Percentiles rank a stretch among this genome's conserved stretches.
phyloP scores from a whole-genome alignment of 2,797 vertebrate genomes.

The Peromyscus nudipes region DNA sequence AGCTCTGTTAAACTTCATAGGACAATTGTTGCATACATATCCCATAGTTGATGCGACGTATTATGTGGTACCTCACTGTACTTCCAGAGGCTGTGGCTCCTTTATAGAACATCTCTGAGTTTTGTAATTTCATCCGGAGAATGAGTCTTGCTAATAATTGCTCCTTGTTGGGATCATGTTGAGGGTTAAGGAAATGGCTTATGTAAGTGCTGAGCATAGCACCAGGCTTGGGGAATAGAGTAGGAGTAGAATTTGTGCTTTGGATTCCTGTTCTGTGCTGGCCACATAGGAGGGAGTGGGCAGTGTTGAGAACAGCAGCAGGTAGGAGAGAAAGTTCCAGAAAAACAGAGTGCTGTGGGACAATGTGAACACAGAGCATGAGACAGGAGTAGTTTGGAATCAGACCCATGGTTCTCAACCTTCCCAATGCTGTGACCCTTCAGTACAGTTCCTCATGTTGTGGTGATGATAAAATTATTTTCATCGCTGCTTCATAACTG shows the following conservation, averaged over 20 bases:
- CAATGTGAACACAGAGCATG: background rate
- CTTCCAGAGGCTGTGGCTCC: background rate
- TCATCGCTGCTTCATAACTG: background rate
- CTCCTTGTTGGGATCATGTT: background rate
- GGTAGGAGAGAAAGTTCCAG: background rate
- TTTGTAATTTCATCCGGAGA: constrained; percentile 19
- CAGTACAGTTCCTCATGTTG: background rate
- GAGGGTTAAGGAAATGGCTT: background rate
- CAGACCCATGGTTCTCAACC: background rate
- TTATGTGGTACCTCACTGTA: background rate
- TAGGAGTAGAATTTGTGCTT: background rate
- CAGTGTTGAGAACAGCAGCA: background rate
- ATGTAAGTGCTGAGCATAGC: background rate
- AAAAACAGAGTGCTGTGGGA: background rate
- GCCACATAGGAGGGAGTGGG: background rate
- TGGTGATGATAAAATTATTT: background rate
- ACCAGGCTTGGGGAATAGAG: background rate
- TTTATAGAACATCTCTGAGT: background rate
- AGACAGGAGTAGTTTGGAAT: background rate
- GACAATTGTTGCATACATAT: too few species aligned
- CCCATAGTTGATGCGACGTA: too few species aligned
- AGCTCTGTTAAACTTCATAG: background rate
- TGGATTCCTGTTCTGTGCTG: background rate
- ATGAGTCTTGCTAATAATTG: background rate
- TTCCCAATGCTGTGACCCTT: background rate